Evolutionary conservation across 2,797 vertebrate species (phyloP).

Genomic region (Anguilla obscura): DNA sequence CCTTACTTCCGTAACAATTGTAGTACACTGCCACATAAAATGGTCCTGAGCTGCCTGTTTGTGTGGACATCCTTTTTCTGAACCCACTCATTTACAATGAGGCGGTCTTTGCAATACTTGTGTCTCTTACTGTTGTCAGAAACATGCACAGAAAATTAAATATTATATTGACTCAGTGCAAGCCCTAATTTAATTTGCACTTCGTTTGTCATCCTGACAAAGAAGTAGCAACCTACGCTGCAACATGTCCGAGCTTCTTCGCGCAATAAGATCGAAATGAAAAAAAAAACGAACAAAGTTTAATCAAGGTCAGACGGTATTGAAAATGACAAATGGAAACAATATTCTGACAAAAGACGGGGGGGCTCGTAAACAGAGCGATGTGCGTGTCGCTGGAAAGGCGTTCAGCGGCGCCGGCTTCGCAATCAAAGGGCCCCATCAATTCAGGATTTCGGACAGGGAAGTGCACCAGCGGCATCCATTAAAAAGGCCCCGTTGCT

Average conservation of each 20-base stretch:
- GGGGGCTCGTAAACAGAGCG: neutral
- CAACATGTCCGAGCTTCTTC: neutral
- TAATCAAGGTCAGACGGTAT: neutral
- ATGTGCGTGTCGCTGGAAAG: neutral
- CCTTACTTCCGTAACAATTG: neutral
- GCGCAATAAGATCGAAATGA: neutral
- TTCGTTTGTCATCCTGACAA: neutral
- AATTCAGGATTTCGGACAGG: conserved; percentile 5
- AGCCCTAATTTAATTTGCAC: neutral
- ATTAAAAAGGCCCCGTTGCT: neutral
- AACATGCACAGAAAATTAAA: neutral
- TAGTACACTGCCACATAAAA: neutral
- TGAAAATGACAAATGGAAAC: conserved; percentile 5
- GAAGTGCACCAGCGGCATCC: neutral
- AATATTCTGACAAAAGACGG: neutral
- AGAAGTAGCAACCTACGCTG: neutral
- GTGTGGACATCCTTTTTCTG: neutral
- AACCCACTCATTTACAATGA: neutral
- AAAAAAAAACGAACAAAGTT: neutral
- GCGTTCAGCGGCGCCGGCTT: neutral
- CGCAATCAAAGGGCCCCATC: conserved; percentile 4
- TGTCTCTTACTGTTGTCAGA: neutral
- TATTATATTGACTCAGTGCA: neutral
- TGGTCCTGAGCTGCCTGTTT: neutral
- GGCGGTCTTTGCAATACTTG: neutral